Evolutionary conservation across 2,888 invertebrate species (phyloP).

Genomic region (Gasteruption jaculator): DNA sequence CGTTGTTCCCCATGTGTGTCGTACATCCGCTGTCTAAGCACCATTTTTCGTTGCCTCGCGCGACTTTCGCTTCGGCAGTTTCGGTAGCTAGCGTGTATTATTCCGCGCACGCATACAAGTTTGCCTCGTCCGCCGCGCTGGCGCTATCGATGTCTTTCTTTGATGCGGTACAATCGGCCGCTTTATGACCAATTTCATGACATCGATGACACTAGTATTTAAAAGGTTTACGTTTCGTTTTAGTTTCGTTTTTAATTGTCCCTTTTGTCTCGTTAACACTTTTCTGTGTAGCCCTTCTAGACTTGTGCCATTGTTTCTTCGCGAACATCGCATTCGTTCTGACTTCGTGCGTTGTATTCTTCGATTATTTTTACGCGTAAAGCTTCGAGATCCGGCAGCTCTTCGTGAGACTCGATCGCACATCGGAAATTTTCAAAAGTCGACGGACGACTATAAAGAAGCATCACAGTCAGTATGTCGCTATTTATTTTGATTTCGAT

Average conservation of each 20-base stretch:
- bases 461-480: constrained; percentile 9
- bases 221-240: too few species aligned
- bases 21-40: constrained; percentile 15
- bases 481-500: constrained; percentile 7
- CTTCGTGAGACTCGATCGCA: constrained; percentile 10
- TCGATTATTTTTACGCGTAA: constrained; percentile 17
- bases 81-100: too few species aligned
- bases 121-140: not conserved
- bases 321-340: not conserved
- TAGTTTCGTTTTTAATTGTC: too few species aligned
- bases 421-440: constrained; percentile 13
- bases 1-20: constrained; percentile 13
- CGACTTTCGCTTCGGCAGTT: too few species aligned
- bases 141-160: too few species aligned
- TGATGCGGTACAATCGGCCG: too few species aligned
- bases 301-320: not conserved
- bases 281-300: not conserved
- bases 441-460: constrained; percentile 14
- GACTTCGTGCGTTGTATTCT: constrained; percentile 4
- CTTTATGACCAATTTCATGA: too few species aligned
- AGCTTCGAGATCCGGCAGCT: constrained; percentile 8
- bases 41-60: constrained; percentile 1
- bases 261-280: too few species aligned
- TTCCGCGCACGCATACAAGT: too few species aligned
- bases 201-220: too few species aligned